Evolutionary conservation across 1,140 invertebrate genomes (phyloP).

Genomic region (Hylyphantes graminicola): DNA sequence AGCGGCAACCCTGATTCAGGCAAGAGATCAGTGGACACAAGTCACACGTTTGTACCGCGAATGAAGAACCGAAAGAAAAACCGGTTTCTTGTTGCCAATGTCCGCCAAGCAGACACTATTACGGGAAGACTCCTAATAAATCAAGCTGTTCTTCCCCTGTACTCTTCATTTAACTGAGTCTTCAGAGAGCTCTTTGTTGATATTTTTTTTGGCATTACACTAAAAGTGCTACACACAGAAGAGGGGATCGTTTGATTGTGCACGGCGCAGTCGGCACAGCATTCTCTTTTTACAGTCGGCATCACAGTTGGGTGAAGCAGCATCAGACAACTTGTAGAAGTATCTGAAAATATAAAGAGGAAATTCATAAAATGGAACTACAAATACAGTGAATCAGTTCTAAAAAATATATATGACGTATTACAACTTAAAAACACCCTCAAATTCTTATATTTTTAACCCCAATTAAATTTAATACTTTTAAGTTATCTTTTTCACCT

Average conservation of each 20-base stretch:
- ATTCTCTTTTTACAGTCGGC: slow-evolving; percentile 85
- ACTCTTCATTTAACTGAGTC: too few relatives aligned
- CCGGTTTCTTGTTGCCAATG: too few relatives aligned
- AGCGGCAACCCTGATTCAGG: too few relatives aligned
- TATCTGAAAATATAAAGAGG: slow-evolving; percentile 29
- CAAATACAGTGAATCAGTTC: slow-evolving; percentile 71
- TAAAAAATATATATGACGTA: not conserved
- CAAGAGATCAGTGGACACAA: too few relatives aligned
- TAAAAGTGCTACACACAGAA: too few relatives aligned
- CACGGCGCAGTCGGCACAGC: slow-evolving; percentile 85
- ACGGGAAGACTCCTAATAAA: too few relatives aligned
- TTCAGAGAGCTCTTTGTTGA: too few relatives aligned
- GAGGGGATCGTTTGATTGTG: slow-evolving; percentile 72
- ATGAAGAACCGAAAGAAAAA: too few relatives aligned
- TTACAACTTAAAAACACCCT: not conserved
- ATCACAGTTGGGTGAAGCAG: slow-evolving; percentile 77
- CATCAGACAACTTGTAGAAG: slow-evolving; percentile 28
- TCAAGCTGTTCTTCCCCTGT: too few relatives aligned
- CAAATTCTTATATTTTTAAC: not conserved
- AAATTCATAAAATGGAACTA: slow-evolving; percentile 75
- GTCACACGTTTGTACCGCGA: too few relatives aligned
- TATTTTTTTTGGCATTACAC: too few relatives aligned
- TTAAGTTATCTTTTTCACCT: not conserved
- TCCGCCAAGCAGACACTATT: too few relatives aligned
- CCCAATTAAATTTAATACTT: not conserved